A percentile compares a stretch with the other conserved stretches of the same genome.
These are phyloP conservation scores for Fistularia tabacaria DNA, from an alignment of 2,797 vertebrate genomes.

Conservation along the genomic window DNA sequence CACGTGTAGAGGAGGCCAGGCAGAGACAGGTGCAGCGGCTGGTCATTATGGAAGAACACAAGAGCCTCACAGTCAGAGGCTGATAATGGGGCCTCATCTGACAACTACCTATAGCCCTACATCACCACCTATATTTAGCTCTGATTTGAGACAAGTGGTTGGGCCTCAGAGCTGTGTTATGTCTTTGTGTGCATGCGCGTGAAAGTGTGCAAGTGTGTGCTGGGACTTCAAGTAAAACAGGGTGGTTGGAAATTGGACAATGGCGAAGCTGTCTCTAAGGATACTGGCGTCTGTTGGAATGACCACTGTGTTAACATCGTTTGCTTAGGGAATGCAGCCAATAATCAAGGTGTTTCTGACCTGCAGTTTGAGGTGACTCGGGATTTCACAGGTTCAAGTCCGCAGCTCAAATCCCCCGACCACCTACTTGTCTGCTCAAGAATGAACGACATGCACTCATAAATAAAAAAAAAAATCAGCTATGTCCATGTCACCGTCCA, in stretches of 20 bases:
- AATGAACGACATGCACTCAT: slow-evolving; percentile 7
- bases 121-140: slow-evolving; percentile 66
- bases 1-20: slow-evolving; percentile 52
- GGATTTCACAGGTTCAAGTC: slow-evolving; percentile 26
- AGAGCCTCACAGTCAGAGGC: slow-evolving; percentile 53
- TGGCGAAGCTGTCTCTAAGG: slow-evolving; percentile 50
- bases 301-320: slow-evolving; percentile 17
- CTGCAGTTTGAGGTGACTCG: slow-evolving; percentile 19
- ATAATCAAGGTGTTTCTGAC: slow-evolving; percentile 40
- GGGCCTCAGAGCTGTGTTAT: slow-evolving; percentile 19
- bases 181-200: slow-evolving; percentile 17
- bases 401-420: not conserved
- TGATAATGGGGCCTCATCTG: slow-evolving; percentile 70
- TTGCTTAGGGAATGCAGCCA: slow-evolving; percentile 36
- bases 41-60: slow-evolving; percentile 73
- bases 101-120: slow-evolving; percentile 57
- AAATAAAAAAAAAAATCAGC: no score
- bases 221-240: slow-evolving; percentile 30
- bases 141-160: slow-evolving; percentile 24
- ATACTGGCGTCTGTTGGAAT: slow-evolving; percentile 49
- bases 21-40: slow-evolving; percentile 74
- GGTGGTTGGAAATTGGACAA: slow-evolving; percentile 33
- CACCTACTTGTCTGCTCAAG: slow-evolving; percentile 24
- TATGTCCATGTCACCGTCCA: not conserved
- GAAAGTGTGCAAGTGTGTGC: slow-evolving; percentile 28